Evolutionary conservation across 2,113 vertebrate genomes (phyloP), one percentile per base, ranked within the genome.

Genomic region (Myodes glareolus): DNA sequence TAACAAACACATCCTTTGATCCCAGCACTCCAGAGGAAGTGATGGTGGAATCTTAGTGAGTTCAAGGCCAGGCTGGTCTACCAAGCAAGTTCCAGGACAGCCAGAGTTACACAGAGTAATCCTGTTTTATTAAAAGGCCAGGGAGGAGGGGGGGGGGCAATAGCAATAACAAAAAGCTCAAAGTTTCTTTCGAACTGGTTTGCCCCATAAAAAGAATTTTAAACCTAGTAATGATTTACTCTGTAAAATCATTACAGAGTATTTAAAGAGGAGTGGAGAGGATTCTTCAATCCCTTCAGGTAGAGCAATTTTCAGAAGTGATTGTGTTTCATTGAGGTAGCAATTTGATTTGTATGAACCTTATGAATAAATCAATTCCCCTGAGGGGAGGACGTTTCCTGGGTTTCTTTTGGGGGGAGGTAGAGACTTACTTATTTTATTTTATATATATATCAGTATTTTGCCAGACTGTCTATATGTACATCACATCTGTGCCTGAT

Each of bases 1-100:
- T 99, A 98, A 97, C 94, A 39, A 0, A 52, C 76, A 17, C 4
- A 27, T 90, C 23, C 42, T 73, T 73, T 73, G 70, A 21, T 39
- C 7, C 70, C 70, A 73, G 70, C 36, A 39, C 70, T 39, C 7
- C 8, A n/a, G n/a, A 21, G 70, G 8, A 7, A 73, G 70, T 10
- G 70, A n/a, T 39, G 10, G 36, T 73, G 39, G 70, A 39, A 73
- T 73, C 70, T 73, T 39, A 4, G 19, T 72, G 36, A 70, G 17
- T 39, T 39, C n/a, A 39, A 73, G 8, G 70, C 36, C 36, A 73
- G 17, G 36, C 8, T 73, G 70, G 70, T 73, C 17, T 73, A 39
- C 36, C n/a, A 19, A 73, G 70, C 9, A 21, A 39, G n/a, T 73
- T 73, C n/a, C n/a, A 73, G 70, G 17, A 73, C 36, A 68, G 67